Conservation (phyloP, 2,797 vertebrate genomes). For the Enteromius trimaculatus region DNA sequence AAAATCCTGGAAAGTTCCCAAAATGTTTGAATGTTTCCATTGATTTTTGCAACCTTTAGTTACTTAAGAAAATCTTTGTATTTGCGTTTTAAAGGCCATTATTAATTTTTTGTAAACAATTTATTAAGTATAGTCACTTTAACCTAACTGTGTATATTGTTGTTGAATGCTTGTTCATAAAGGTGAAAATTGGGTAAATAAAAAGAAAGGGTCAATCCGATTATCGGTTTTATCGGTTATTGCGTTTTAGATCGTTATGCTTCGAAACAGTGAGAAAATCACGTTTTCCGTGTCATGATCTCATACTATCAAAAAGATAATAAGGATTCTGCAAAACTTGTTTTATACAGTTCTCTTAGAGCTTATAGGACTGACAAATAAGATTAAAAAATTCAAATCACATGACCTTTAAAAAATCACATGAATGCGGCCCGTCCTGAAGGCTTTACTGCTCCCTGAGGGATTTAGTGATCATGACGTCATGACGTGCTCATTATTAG, state of each 20-base stretch:
- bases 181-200: neutral
- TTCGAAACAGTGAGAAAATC: neutral
- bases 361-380: neutral
- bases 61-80: neutral
- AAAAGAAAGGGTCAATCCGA: neutral
- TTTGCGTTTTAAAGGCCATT: no score
- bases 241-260: neutral
- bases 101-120: neutral
- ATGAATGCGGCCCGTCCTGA: neutral
- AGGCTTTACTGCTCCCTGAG: neutral
- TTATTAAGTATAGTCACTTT: neutral
- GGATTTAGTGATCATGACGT: slow-evolving; percentile 34
- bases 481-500: slow-evolving; percentile 2
- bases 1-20: no score
- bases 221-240: neutral
- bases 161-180: neutral
- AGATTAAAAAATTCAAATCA: neutral
- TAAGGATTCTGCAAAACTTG: neutral
- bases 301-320: neutral
- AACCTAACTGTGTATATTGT: neutral
- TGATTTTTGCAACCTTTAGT: no score
- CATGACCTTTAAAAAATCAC: neutral
- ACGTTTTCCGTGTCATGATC: neutral
- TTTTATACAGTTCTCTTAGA: neutral
- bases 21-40: no score